Evolutionary conservation across 2,113 vertebrate species (phyloP).

Genomic region (Grus americana): DNA sequence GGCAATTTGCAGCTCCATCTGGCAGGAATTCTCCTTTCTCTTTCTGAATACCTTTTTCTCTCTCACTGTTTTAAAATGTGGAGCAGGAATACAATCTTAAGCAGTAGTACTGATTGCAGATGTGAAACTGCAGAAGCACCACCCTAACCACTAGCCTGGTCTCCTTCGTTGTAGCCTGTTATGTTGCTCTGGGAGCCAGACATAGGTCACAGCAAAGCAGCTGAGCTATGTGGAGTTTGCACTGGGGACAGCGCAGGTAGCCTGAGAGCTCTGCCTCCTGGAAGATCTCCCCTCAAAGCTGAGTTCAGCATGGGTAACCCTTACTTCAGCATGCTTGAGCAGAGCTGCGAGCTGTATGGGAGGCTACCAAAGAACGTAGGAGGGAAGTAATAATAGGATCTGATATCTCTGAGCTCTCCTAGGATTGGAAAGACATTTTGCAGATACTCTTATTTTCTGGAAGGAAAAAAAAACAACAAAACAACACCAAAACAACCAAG

Average conservation of each 20-base stretch:
- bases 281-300: not conserved
- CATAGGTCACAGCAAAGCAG: not conserved
- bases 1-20: not conserved
- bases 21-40: not conserved
- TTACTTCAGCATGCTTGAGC: not conserved
- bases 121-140: not conserved
- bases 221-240: not conserved
- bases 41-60: not conserved
- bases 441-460: not conserved
- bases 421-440: not conserved
- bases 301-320: not conserved
- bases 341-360: not conserved
- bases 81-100: not conserved
- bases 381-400: not conserved
- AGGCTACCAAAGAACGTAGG: not conserved
- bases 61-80: not conserved
- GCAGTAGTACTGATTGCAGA: not conserved
- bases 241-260: not conserved
- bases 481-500: not conserved
- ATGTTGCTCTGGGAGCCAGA: accelerated
- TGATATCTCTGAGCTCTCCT: not conserved
- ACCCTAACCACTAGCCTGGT: not conserved
- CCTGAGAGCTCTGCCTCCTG: not conserved
- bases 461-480: not conserved
- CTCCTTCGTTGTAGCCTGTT: not conserved